Base-by-base conservation (phyloP, 2,113 vertebrate genomes). In the Mobula birostris region DNA sequence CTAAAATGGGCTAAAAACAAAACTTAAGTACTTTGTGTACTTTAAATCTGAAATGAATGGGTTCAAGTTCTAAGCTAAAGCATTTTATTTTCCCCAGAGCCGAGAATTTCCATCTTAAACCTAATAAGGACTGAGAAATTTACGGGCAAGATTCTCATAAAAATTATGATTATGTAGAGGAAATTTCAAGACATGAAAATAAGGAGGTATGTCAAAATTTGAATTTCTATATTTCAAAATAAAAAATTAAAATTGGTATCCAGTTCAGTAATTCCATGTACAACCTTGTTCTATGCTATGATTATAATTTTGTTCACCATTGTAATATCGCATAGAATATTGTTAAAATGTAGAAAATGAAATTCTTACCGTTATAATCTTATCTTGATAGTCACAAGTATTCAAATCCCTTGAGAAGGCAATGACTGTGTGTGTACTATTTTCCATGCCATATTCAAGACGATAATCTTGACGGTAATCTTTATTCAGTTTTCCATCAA, bases 401-500 rank as follows among this genome's bases (percentile, higher is more conserved):
- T 97, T 96, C 63, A 98, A 96, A 40, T 97, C 95, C 95, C 98
- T 96, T 95, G 96, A 97, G 95, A 98, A 98, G 78, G 96, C 97
- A 94, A 98, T 94, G 83, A 97, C 94, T 0, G 98, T 98, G 80
- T 98, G 98, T 2, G 98, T 98, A 63, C 95, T 95, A 90, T 98
- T 98, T 96, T 98, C 97, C 96, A 97, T 97, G 76, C 97, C 98
- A 83, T 98, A 98, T 19, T 98, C 97, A 92, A 98, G 96, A 63
- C 95, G 96, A 94, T 98, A 98, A 95, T 97, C 97, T 95, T 98
- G 98, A 32, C 97, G 96, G 12, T 95, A 19, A 48, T 98, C 98
- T 95, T 95, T 97, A 95, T 95, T 97, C n/a, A 98, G 95, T 66
- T 96, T 95, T 96, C 97, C 97, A 80, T 96, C 97, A 94, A 96